phyloP scores from a whole-genome alignment of 2,113 vertebrate species.

The Nannospalax galili region DNA sequence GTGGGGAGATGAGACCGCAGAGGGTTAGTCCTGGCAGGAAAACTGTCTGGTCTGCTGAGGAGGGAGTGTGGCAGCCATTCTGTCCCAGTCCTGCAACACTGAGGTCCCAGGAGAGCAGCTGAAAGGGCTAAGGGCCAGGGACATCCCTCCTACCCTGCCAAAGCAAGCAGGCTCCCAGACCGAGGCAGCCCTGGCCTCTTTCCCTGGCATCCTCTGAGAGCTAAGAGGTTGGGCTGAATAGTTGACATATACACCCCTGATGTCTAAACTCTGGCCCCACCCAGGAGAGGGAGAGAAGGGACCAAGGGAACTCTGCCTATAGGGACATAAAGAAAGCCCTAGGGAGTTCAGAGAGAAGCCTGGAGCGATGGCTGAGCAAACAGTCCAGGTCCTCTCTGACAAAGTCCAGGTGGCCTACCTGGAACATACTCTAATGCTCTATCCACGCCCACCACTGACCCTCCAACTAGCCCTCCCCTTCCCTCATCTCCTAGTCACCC shows the following conservation, averaged over 20 bases:
- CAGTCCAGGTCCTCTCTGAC: not conserved
- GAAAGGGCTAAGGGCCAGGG: not conserved
- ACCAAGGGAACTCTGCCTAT: not conserved
- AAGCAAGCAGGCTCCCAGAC: not conserved
- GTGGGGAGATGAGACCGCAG: constrained; percentile 57
- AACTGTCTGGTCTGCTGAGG: not conserved
- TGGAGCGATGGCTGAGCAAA: not conserved
- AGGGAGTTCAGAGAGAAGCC: not conserved
- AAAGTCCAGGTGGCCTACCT: not conserved
- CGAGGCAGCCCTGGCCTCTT: not conserved
- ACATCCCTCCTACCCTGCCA: not conserved
- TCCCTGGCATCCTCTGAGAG: not conserved
- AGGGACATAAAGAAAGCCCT: not conserved
- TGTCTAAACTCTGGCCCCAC: not conserved
- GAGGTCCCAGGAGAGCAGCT: not conserved
- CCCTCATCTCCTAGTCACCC: not conserved
- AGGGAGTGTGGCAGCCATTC: too few species aligned
- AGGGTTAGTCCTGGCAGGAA: not conserved
- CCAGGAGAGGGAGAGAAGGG: not conserved
- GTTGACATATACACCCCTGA: not conserved
- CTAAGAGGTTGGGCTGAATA: not conserved
- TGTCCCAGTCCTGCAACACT: not conserved
- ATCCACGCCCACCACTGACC: not conserved
- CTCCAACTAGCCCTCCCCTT: not conserved
- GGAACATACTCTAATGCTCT: not conserved